Evolutionary conservation across 2,113 vertebrate species (phyloP), one percentile per base, ranked within the genome.

Genomic region (Cyprinodon variegatus): DNA sequence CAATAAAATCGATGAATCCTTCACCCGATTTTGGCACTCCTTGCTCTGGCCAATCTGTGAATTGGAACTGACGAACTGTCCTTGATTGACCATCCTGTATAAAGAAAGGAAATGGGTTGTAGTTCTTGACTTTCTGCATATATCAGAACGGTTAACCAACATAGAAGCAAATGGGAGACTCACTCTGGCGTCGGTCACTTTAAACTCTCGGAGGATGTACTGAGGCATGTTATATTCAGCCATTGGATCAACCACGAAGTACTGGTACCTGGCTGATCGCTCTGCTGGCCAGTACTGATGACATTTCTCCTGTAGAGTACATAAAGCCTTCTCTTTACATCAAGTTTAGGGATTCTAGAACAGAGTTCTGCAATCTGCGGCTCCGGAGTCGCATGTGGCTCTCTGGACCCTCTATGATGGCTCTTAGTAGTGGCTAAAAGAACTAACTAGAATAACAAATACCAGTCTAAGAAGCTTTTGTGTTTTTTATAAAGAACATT

Each of bases 221-320:
- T 95, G 94, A 62, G 94, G 94, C 94, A 95, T 95, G 89, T 95
- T 95, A 86, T 95, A 95, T 79, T 95, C 94, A 0, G 94, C 94
- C 94, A 95, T 94, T 65, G 94, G 94, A 81, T 95, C 94, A 84
- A 95, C 94, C 69, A 95, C 94, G 64, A 95, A 95, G 88, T 95
- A 95, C 90, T 95, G 94, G 89, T 95, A 95, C 72, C 94, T 84
- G 61, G 94, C 94, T 12, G 94, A 95, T 67, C 93, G 89, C 78
- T 95, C 94, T 0, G 94, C 93, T 0, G 94, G 94, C 94, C 94
- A 95, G 82, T 95, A 95, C 81, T 95, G 94, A 78, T 94, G 94
- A 75, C 94, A 95, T 77, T 95, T 95, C 83, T 95, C 94, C 94
- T 95, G 85, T 62, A 88, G 53, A 68, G 20, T 50, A 70, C 38